Conservation (phyloP, 2,113 vertebrate genomes). For the Peromyscus polionotus region DNA sequence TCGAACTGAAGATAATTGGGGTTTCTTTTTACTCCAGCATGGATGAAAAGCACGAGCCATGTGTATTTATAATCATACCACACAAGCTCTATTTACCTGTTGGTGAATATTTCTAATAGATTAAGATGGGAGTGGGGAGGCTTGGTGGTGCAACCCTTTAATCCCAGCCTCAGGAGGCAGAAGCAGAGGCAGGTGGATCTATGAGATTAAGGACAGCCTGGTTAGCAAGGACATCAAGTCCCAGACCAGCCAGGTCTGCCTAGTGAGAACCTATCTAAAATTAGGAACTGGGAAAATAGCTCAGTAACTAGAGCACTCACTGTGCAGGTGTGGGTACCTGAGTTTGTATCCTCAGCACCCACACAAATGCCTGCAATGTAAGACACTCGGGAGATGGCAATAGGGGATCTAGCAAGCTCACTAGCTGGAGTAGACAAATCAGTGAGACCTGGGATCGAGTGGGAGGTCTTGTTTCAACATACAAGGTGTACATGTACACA, state of each 20-base stretch:
- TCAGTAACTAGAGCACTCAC: not conserved
- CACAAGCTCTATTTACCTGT: conserved; percentile 11
- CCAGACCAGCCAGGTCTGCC: not conserved
- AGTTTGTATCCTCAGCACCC: not conserved
- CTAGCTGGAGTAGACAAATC: not conserved
- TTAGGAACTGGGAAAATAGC: not conserved
- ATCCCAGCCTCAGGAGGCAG: not conserved
- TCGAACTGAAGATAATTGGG: conserved; percentile 31
- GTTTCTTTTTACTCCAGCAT: conserved; percentile 25
- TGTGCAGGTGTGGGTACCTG: not conserved
- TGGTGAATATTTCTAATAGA: conserved; percentile 44
- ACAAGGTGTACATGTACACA: not conserved
- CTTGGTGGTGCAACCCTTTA: not conserved
- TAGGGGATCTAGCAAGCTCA: not conserved
- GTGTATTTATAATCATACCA: conserved; percentile 48
- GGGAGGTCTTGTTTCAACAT: not conserved
- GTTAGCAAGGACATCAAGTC: not conserved
- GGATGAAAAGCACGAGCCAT: conserved; percentile 68
- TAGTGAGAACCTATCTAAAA: not conserved
- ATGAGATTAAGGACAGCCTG: not conserved
- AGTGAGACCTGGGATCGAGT: not conserved
- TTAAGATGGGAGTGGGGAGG: not conserved
- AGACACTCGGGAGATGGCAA: not conserved
- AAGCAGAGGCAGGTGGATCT: not conserved
- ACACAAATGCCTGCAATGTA: not conserved